phyloP scores from a whole-genome alignment of 2,113 vertebrate species.

The Donacobius atricapilla region DNA sequence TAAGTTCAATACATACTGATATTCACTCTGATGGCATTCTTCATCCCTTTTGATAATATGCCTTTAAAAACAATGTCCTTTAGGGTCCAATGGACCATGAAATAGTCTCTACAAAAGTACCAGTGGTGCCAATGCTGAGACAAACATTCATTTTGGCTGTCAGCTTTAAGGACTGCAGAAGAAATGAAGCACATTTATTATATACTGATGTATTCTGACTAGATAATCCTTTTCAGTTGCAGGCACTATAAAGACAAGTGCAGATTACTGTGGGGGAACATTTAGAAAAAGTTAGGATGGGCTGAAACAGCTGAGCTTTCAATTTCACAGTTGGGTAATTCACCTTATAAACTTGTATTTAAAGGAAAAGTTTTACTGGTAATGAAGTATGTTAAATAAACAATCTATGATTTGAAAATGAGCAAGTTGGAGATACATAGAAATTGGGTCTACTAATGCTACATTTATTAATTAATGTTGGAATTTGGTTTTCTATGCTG shows the following conservation, averaged over 20 bases:
- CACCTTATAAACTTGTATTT: slow-evolving; percentile 73
- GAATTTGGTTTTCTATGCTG: not conserved
- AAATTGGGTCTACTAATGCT: not conserved
- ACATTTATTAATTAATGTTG: not conserved
- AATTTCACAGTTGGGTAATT: slow-evolving; percentile 78
- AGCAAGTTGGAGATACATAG: not conserved
- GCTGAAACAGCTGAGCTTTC: slow-evolving; percentile 60
- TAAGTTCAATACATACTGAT: slow-evolving; percentile 49
- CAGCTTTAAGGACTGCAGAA: slow-evolving; percentile 69
- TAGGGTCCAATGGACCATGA: slow-evolving; percentile 81
- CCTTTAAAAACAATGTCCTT: slow-evolving; percentile 81
- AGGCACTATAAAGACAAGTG: slow-evolving; percentile 66
- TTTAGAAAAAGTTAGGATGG: slow-evolving; percentile 57
- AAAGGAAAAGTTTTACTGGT: slow-evolving; percentile 64
- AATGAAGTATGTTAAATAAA: slow-evolving; percentile 55
- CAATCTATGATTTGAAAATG: slow-evolving; percentile 45
- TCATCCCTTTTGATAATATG: slow-evolving; percentile 70
- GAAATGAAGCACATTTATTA: slow-evolving; percentile 80
- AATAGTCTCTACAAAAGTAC: slow-evolving; percentile 75
- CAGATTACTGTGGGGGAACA: slow-evolving; percentile 61
- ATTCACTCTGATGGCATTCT: slow-evolving; percentile 24
- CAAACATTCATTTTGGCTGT: slow-evolving; percentile 78
- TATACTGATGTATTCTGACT: slow-evolving; percentile 72
- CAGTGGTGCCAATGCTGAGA: slow-evolving; percentile 58
- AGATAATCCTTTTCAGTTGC: slow-evolving; percentile 74